These are phyloP conservation scores for Hydractinia symbiolongicarpus DNA, from an alignment of 30 jellyfish, hydroid and myxozoan genomes.

Conservation along the genomic window DNA sequence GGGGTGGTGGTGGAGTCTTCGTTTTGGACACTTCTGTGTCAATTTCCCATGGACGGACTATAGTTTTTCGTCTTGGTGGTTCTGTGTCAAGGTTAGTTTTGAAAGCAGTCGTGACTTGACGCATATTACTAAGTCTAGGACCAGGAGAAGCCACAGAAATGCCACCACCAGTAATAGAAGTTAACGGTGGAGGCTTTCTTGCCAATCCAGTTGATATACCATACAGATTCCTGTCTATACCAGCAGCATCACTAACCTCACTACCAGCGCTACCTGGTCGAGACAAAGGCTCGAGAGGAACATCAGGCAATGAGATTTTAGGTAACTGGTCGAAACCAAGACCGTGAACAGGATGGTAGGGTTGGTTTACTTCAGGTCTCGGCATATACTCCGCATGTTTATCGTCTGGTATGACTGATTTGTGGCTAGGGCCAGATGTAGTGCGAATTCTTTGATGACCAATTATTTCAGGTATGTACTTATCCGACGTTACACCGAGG, in stretches of 20 bases:
- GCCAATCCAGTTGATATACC: constrained; percentile 61
- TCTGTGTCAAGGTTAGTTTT: background rate
- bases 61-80: constrained; percentile 18
- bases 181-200: constrained; percentile 30
- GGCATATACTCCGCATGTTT: background rate
- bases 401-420: constrained; percentile 6
- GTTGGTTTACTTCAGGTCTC: background rate
- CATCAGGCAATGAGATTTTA: constrained; percentile 7
- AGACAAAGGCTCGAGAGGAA: constrained; percentile 19
- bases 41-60: constrained; percentile 87
- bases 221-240: constrained; percentile 8
- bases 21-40: background rate
- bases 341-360: background rate
- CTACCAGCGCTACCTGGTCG: constrained; percentile 31
- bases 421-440: background rate
- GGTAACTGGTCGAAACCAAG: constrained; percentile 10
- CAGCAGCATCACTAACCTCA: background rate
- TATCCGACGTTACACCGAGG: background rate
- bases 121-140: background rate
- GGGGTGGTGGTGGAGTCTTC: background rate
- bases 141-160: background rate
- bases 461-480: background rate
- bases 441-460: constrained; percentile 3
- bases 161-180: constrained; percentile 57
- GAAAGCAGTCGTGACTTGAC: background rate